These are phyloP conservation scores for Drosophila antonietae DNA, from an alignment of 2,888 invertebrate genomes.

Conservation along the genomic window DNA sequence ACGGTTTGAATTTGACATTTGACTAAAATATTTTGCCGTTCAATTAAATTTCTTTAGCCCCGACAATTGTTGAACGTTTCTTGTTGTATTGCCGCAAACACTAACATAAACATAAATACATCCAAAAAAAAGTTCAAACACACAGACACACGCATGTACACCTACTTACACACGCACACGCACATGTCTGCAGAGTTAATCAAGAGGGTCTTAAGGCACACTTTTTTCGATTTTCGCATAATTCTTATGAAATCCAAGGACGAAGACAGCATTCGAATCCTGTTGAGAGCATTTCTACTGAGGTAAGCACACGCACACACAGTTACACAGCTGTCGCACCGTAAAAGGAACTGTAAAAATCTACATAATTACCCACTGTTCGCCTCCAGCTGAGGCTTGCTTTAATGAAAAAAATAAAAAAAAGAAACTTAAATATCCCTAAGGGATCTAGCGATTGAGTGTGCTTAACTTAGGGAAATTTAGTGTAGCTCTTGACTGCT, in stretches of 20 bases:
- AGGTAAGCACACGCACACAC: conserved; percentile 32
- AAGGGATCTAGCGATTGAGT: conserved; percentile 3
- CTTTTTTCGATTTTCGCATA: neutral
- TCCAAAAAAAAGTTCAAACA: neutral
- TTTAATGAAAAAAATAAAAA: neutral
- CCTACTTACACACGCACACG: neutral
- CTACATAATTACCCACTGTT: conserved; percentile 47
- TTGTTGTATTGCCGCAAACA: conserved; percentile 27
- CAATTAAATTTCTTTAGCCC: conserved; percentile 22
- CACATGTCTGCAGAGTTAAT: neutral
- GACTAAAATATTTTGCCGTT: conserved; percentile 10
- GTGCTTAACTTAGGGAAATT: conserved; percentile 1
- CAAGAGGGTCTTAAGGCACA: neutral
- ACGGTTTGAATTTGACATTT: conserved; percentile 20
- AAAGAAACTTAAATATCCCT: neutral
- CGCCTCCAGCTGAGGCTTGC: neutral
- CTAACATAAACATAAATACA: neutral
- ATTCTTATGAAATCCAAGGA: conserved; percentile 22
- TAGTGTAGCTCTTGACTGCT: neutral
- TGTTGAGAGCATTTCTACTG: conserved; percentile 2
- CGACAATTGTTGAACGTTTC: conserved; percentile 37
- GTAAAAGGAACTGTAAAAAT: conserved; percentile 27
- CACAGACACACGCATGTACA: conserved; percentile 5
- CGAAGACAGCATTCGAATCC: neutral
- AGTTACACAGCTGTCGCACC: neutral